phyloP scores from a whole-genome alignment of 1,140 invertebrate species.

The Brachionus rubens region DNA sequence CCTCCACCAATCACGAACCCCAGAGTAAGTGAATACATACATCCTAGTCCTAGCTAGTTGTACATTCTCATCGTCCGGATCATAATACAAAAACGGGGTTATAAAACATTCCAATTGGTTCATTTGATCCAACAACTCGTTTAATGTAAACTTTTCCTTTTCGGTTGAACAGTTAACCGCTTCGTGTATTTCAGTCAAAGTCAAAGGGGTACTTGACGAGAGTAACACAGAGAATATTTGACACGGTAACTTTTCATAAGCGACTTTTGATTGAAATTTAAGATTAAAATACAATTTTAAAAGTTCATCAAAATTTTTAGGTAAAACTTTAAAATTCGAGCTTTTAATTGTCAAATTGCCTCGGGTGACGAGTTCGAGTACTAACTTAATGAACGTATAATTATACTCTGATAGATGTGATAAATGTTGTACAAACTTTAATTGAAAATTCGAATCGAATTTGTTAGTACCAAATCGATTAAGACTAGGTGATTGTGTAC shows the following conservation, averaged over 20 bases:
- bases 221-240: conserved; percentile 85
- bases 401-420: conserved; percentile 77
- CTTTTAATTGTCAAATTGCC: conserved; percentile 89
- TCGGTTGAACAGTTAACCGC: conserved; percentile 75
- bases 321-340: conserved; percentile 81
- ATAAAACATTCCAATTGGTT: conserved; percentile 23
- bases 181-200: conserved; percentile 83
- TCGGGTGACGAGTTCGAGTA: conserved; percentile 85
- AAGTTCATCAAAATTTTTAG: conserved; percentile 84
- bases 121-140: background rate
- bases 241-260: conserved; percentile 73
- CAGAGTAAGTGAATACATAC: background rate
- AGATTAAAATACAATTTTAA: conserved; percentile 89
- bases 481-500: conserved; percentile 54
- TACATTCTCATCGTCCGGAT: conserved; percentile 6
- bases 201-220: conserved; percentile 78
- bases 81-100: conserved; percentile 5
- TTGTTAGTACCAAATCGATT: conserved; percentile 58
- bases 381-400: conserved; percentile 84
- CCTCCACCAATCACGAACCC: background rate
- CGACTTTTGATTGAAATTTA: conserved; percentile 78
- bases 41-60: background rate
- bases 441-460: conserved; percentile 64
- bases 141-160: background rate
- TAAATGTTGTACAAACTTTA: conserved; percentile 80